Evolutionary conservation across 1,140 invertebrate genomes (phyloP).

Genomic region (Lamellibrachia luymesi): DNA sequence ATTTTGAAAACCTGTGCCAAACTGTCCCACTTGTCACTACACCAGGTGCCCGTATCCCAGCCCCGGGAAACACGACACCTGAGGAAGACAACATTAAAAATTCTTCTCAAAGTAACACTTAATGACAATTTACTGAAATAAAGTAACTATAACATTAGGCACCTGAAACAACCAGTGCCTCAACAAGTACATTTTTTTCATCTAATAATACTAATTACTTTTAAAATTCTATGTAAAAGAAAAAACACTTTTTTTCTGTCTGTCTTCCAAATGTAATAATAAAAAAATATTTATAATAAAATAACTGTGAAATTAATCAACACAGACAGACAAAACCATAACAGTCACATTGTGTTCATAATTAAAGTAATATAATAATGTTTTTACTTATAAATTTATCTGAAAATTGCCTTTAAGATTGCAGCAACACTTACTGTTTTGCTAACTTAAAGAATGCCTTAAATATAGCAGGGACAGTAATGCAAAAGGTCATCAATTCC

Average conservation of each 20-base stretch:
- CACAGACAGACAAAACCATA: not conserved
- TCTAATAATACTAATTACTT: not conserved
- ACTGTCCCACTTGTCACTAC: too few species aligned
- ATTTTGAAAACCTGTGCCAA: too few species aligned
- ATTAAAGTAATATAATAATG: not conserved
- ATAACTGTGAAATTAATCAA: too few species aligned
- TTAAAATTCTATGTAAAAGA: not conserved
- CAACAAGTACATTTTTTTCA: not conserved
- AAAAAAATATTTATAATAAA: not conserved
- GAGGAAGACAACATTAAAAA: not conserved
- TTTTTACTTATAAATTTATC: not conserved
- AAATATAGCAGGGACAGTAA: too few species aligned
- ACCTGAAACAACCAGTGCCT: not conserved
- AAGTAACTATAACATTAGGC: not conserved
- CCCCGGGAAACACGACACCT: too few species aligned
- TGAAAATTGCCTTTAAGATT: not conserved
- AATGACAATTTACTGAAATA: not conserved
- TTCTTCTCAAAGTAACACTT: not conserved
- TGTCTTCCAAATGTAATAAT: not conserved
- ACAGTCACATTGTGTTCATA: not conserved
- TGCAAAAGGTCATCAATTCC: too few species aligned
- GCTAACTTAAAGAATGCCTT: not conserved
- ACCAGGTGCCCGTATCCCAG: too few species aligned
- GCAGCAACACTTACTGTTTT: not conserved
- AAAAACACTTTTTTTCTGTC: not conserved